Conservation (phyloP, 2,113 vertebrate species). For the Caranx melampygus region DNA sequence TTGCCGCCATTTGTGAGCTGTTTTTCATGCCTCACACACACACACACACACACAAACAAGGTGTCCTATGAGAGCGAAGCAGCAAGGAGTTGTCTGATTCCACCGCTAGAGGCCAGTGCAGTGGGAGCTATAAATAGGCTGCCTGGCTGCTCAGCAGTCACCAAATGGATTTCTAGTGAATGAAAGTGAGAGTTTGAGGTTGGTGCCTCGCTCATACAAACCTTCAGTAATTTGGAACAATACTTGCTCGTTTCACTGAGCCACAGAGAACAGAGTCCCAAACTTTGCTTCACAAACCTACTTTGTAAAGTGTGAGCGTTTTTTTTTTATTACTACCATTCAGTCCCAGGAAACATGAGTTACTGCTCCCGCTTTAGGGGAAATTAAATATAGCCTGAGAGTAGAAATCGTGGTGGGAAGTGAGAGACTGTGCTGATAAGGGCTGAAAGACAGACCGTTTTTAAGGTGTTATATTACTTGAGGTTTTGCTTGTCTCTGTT, state of each 20-base stretch:
- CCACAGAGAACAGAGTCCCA: conserved; percentile 8
- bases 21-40: conserved; percentile 31
- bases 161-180: conserved; percentile 38
- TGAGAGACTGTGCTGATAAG: conserved; percentile 9
- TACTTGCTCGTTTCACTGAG: neutral
- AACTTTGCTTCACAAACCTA: conserved; percentile 34
- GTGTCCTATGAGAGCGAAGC: neutral
- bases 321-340: conserved; percentile 9
- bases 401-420: neutral
- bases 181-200: conserved; percentile 43
- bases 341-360: conserved; percentile 16
- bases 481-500: neutral
- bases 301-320: conserved; percentile 5
- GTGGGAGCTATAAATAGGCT: conserved; percentile 46
- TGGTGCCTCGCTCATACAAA: neutral
- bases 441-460: neutral
- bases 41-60: neutral
- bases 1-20: conserved; percentile 42
- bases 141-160: conserved; percentile 38
- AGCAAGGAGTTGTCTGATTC: conserved; percentile 41
- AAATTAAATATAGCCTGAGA: conserved; percentile 26
- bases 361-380: conserved; percentile 25
- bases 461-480: neutral
- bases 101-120: conserved; percentile 55
- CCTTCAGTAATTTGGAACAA: conserved; percentile 26